Evolutionary conservation across 2,888 invertebrate genomes (phyloP).

Genomic region (Agelastica alni): DNA sequence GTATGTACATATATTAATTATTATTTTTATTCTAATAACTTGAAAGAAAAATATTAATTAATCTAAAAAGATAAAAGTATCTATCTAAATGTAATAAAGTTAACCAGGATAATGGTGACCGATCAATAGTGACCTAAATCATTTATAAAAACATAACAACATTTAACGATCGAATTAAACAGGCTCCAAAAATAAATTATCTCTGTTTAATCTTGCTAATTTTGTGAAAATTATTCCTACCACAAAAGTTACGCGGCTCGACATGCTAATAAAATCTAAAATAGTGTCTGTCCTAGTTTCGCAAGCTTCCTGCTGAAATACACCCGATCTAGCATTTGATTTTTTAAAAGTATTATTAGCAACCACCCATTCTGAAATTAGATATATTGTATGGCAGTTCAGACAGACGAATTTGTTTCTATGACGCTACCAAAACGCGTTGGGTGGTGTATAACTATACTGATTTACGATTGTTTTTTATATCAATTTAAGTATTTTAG

Average conservation of each 20-base stretch:
- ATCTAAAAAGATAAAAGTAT: no score
- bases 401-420: no score
- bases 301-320: constrained; percentile 20
- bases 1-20: no score
- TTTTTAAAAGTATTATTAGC: constrained; percentile 15
- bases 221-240: constrained; percentile 8
- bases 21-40: no score
- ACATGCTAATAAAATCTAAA: constrained; percentile 20
- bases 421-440: no score
- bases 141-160: not conserved
- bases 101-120: no score
- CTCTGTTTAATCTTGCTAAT: constrained; percentile 7
- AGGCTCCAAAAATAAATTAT: constrained; percentile 5
- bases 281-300: constrained; percentile 25
- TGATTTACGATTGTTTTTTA: no score
- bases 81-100: no score
- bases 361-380: not conserved
- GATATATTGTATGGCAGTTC: no score
- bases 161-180: constrained; percentile 7
- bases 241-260: constrained; percentile 1
- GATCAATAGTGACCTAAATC: not conserved
- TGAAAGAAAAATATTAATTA: no score
- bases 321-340: constrained; percentile 17
- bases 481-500: no score
- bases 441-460: no score